Conservation (phyloP, 2,113 vertebrate species). For the Myotis brandtii region DNA sequence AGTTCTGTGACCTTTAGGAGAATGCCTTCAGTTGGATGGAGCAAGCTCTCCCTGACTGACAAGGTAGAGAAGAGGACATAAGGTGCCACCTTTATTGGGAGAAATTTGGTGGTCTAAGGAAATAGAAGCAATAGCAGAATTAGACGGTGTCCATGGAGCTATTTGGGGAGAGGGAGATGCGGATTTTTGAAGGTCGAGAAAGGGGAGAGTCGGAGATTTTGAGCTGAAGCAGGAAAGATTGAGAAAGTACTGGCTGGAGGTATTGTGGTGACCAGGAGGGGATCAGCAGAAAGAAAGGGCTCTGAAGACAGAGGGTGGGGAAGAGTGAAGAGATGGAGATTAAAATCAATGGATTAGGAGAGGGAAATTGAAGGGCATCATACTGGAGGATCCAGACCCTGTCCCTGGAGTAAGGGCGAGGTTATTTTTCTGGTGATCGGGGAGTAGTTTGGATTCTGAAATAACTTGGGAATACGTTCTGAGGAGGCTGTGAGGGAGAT, state of each 20-base stretch:
- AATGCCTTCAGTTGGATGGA: neutral
- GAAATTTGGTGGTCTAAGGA: neutral
- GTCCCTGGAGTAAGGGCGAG: neutral
- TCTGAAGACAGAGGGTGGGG: neutral
- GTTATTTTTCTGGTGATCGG: neutral
- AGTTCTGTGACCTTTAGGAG: neutral
- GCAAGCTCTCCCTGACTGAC: neutral
- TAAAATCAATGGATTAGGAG: neutral
- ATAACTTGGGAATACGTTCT: neutral
- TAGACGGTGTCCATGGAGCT: neutral
- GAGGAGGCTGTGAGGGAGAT: neutral
- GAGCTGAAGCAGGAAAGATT: neutral
- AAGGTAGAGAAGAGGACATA: neutral
- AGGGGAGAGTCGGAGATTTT: neutral
- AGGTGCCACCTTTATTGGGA: neutral
- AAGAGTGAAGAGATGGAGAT: neutral
- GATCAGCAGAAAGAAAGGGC: neutral
- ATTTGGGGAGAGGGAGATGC: neutral
- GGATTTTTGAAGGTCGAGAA: neutral
- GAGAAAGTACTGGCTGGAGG: neutral
- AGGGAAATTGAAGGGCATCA: neutral
- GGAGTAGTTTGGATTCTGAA: neutral
- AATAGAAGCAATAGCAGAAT: neutral
- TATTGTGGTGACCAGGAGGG: neutral
- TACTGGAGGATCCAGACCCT: neutral